Evolutionary conservation across 2,888 invertebrate genomes (phyloP), one percentile per base, ranked within the genome.

Genomic region (Dendrolimus houi): DNA sequence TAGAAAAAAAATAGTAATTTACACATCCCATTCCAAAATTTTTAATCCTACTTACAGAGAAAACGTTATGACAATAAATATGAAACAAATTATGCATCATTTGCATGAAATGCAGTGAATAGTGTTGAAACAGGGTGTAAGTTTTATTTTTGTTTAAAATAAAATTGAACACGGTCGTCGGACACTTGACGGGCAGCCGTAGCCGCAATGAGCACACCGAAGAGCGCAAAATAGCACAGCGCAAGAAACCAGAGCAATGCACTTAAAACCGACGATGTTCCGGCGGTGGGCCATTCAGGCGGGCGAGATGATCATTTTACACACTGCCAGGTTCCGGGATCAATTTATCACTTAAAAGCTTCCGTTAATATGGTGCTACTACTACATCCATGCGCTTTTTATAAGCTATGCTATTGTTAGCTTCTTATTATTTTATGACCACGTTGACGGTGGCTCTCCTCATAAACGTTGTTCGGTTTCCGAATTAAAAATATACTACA

Each of bases 341-440:
- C 85, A 85, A 88, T 89, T 87, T 87, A 88, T 86, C 87, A 88
- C 84, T 87, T 87, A 82, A 83, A 85, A 85, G 85, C 87, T 89
- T 89, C 89, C 89, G 88, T 75, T 77, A 47, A 47, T 29, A 29
- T 29, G 29, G 6, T 29, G 9, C 9, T 47, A 47, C 47, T 47
- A 47, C 47, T 47, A 70, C 72, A 70, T 68, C 65, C 64, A 68
- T 64, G 69, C 68, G 64, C 61, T 72, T 77, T 82, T 82, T 81
- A 84, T 72, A 74, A 73, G 69, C 67, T 69, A 66, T 62, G 65
- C 61, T 60, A 64, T 64, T 71, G 71, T 73, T 69, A 62, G 69
- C 72, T 76, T 64, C 65, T 70, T 71, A 73, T 69, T 62, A 69
- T 71, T 76, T 71, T 69, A 70, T 70, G 63, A 65, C 57, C 60